Evolutionary conservation across 2,113 vertebrate species (phyloP).

Genomic region (western clawed frog (Xenopus tropicalis)): DNA sequence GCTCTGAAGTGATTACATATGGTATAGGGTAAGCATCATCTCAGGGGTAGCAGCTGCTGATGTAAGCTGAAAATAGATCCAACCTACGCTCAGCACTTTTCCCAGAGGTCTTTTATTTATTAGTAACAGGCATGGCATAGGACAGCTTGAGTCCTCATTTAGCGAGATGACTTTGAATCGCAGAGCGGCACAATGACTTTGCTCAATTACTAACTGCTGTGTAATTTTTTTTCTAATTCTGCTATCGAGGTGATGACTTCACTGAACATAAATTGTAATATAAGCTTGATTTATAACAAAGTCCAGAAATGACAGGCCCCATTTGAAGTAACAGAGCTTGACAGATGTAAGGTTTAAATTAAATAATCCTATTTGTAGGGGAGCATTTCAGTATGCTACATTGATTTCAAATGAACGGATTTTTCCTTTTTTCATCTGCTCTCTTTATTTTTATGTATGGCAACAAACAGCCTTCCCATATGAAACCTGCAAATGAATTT

Average conservation of each 20-base stretch:
- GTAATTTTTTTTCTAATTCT: constrained; percentile 61
- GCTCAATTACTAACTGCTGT: constrained; percentile 71
- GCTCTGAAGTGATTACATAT: constrained; percentile 88
- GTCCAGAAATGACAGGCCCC: constrained; percentile 62
- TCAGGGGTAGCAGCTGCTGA: constrained; percentile 90
- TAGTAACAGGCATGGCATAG: constrained; percentile 70
- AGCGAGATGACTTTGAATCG: constrained; percentile 74
- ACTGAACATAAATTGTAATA: constrained; percentile 64
- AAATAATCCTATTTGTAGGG: constrained; percentile 75
- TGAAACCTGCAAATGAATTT: no score
- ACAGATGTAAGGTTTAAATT: constrained; percentile 72
- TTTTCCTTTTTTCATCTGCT: constrained; percentile 53
- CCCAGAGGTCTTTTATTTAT: constrained; percentile 86
- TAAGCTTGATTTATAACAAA: constrained; percentile 70
- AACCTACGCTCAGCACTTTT: constrained; percentile 88
- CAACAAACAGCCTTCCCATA: no score
- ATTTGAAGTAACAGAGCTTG: constrained; percentile 69
- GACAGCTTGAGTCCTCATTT: constrained; percentile 72
- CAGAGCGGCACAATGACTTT: constrained; percentile 66
- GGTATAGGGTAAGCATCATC: constrained; percentile 79
- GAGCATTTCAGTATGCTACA: constrained; percentile 62
- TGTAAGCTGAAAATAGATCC: constrained; percentile 95
- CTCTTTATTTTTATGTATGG: neutral
- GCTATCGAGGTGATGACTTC: constrained; percentile 58
- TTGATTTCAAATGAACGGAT: constrained; percentile 64